These are phyloP conservation scores for Strix aluco DNA, from an alignment of 2,113 vertebrate species.

Conservation along the genomic window DNA sequence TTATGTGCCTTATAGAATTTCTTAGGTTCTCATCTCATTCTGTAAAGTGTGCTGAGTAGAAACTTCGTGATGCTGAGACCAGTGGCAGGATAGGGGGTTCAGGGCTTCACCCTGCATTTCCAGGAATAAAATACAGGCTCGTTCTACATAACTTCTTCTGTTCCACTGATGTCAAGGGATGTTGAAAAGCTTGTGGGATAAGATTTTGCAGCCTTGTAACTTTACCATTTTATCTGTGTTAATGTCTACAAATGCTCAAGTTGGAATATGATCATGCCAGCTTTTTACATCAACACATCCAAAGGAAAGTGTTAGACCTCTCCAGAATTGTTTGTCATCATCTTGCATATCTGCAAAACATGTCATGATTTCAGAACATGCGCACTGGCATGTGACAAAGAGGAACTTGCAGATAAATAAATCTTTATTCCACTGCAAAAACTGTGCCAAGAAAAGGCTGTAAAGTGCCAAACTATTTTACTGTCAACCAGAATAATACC, in stretches of 20 bases:
- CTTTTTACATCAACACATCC: constrained; percentile 50
- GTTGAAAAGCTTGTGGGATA: constrained; percentile 15
- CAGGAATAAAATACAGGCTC: neutral
- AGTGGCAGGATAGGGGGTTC: neutral
- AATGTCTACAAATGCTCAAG: constrained; percentile 40
- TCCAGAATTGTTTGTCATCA: constrained; percentile 66
- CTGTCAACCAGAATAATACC: constrained; percentile 29
- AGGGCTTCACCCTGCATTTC: neutral
- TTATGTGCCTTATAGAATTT: neutral
- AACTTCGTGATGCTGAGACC: neutral
- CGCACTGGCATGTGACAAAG: constrained; percentile 27
- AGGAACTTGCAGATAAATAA: constrained; percentile 50
- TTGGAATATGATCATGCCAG: constrained; percentile 29
- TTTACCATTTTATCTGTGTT: constrained; percentile 38
- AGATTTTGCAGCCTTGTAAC: constrained; percentile 23
- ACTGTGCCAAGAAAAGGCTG: constrained; percentile 1
- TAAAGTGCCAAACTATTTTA: constrained; percentile 6
- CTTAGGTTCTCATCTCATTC: neutral
- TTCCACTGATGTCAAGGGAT: neutral
- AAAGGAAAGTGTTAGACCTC: constrained; percentile 59
- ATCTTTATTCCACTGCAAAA: constrained; percentile 41
- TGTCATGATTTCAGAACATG: constrained; percentile 51
- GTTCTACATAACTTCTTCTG: neutral
- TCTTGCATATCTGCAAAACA: constrained; percentile 46
- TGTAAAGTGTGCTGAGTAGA: neutral